These are phyloP conservation scores for Pyxicephalus adspersus DNA, from an alignment of 2,113 vertebrate species.

Conservation along the genomic window DNA sequence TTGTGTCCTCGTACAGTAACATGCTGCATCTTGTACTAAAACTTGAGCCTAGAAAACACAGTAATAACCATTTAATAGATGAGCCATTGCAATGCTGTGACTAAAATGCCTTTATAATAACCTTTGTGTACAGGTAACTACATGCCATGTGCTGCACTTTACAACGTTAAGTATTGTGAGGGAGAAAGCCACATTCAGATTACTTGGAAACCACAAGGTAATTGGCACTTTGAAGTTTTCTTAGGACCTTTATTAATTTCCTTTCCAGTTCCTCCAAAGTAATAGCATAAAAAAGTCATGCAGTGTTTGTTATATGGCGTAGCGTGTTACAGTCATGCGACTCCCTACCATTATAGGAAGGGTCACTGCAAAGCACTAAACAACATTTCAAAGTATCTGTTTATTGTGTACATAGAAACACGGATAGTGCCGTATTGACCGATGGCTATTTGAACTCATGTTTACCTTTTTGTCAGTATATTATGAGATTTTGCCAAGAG, in stretches of 20 bases:
- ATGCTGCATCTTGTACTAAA: slow-evolving; percentile 39
- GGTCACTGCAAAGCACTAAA: slow-evolving; percentile 29
- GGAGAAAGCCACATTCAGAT: slow-evolving; percentile 42
- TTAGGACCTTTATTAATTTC: slow-evolving; percentile 41
- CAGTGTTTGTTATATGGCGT: slow-evolving; percentile 23
- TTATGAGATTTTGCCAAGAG: no score
- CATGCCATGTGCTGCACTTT: slow-evolving; percentile 38
- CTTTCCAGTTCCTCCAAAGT: slow-evolving; percentile 34
- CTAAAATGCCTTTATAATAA: slow-evolving; percentile 52
- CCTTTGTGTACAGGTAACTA: slow-evolving; percentile 48
- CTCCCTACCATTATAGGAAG: neutral
- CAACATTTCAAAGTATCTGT: neutral
- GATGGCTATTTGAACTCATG: no score
- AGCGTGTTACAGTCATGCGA: neutral
- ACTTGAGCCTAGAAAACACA: slow-evolving; percentile 32
- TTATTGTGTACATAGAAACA: no score
- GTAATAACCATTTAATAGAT: slow-evolving; percentile 50
- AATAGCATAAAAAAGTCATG: neutral
- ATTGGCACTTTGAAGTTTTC: slow-evolving; percentile 44
- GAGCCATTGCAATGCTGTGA: slow-evolving; percentile 42
- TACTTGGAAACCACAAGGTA: slow-evolving; percentile 54
- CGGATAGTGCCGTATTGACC: no score
- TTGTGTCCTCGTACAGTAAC: slow-evolving; percentile 19
- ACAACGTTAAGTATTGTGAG: slow-evolving; percentile 28
- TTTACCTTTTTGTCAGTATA: no score